A percentile compares a stretch with the other conserved stretches of the same genome.
Conservation (phyloP, 37 sponge, comb jelly and placozoan species). For the Chondrilla cf. caribensis region DNA sequence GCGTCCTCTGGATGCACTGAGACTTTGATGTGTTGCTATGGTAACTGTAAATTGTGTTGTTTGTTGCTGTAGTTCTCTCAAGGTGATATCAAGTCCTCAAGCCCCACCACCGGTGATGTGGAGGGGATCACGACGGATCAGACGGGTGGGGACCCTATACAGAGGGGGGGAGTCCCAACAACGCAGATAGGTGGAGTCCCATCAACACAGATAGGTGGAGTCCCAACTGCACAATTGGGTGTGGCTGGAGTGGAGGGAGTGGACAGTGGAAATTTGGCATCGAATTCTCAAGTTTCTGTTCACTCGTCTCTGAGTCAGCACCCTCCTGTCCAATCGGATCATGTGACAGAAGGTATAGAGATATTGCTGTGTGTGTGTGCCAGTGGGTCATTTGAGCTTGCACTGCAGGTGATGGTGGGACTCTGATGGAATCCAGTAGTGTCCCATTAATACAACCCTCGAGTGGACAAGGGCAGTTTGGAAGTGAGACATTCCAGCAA, state of each 20-base stretch:
- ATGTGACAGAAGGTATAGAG: not conserved
- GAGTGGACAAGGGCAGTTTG: not conserved
- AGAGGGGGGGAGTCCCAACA: too few relatives aligned
- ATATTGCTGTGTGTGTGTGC: not conserved
- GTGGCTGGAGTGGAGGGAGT: too few relatives aligned
- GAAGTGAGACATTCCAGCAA: too few relatives aligned
- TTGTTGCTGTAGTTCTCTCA: not conserved
- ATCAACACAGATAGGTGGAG: not conserved
- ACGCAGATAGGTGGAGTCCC: not conserved
- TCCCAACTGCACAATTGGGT: too few relatives aligned
- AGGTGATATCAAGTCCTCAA: not conserved
- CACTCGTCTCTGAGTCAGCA: slow-evolving; percentile 29
- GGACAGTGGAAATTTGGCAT: not conserved
- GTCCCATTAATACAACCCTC: not conserved
- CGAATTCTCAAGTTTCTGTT: slow-evolving; percentile 21
- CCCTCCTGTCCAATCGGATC: not conserved
- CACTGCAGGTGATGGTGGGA: too few relatives aligned
- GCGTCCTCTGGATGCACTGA: too few relatives aligned
- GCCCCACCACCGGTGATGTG: too few relatives aligned
- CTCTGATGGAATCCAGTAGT: not conserved
- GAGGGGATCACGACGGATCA: too few relatives aligned
- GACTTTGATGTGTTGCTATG: not conserved
- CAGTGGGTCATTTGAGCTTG: too few relatives aligned
- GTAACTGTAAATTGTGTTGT: not conserved
- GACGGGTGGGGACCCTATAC: too few relatives aligned